These are phyloP conservation scores for Pogonophryne albipinna DNA, from an alignment of 2,797 vertebrate species.

Conservation along the genomic window DNA sequence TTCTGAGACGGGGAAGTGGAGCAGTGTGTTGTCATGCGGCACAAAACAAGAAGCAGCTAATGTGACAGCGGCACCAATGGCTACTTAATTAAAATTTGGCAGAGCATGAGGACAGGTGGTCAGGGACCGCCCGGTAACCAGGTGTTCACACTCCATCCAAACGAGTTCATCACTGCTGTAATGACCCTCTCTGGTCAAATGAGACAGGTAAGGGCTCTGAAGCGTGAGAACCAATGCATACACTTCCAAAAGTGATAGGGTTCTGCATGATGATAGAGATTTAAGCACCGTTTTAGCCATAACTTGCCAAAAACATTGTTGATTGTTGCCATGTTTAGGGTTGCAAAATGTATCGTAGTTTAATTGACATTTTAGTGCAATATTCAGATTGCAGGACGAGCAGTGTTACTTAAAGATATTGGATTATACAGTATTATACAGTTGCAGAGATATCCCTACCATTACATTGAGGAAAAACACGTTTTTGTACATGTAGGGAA, in stretches of 20 bases:
- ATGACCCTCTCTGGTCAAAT: slow-evolving; percentile 4
- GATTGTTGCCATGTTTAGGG: too few species aligned
- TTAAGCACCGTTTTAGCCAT: background rate
- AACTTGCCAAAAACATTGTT: background rate
- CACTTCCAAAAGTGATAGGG: background rate
- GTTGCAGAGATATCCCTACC: too few species aligned
- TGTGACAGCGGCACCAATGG: slow-evolving; percentile 29
- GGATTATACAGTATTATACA: too few species aligned
- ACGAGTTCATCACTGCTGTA: slow-evolving; percentile 17
- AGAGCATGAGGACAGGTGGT: slow-evolving; percentile 27
- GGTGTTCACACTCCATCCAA: slow-evolving; percentile 33
- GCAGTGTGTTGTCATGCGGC: slow-evolving; percentile 31
- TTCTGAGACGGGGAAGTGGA: slow-evolving; percentile 21
- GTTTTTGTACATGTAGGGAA: too few species aligned
- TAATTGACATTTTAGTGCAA: too few species aligned
- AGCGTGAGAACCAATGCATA: background rate
- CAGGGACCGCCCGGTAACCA: slow-evolving; percentile 20
- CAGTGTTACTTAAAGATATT: too few species aligned
- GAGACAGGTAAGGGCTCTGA: background rate
- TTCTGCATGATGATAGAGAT: background rate
- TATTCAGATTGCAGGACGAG: too few species aligned
- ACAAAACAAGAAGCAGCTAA: slow-evolving; percentile 33
- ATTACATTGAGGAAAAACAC: too few species aligned
- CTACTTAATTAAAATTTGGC: slow-evolving; percentile 43
- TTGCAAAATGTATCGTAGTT: too few species aligned